Percentiles rank a stretch among this genome's conserved stretches.
Evolutionary conservation across 2,888 invertebrate genomes (phyloP).

Genomic region (Tipula helvola): DNA sequence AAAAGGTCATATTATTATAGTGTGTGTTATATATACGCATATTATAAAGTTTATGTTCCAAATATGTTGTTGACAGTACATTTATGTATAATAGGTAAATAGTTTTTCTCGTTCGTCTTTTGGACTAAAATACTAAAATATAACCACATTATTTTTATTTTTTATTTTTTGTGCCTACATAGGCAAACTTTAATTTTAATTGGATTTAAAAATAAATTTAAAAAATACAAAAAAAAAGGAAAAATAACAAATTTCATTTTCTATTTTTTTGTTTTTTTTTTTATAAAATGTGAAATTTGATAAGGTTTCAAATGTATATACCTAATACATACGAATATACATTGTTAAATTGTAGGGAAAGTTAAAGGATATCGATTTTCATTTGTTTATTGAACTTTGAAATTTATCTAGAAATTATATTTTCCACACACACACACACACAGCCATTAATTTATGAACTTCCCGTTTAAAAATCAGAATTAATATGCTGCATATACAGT

Average conservation of each 20-base stretch:
- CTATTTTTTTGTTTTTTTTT: background rate
- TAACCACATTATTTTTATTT: background rate
- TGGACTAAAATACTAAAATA: background rate
- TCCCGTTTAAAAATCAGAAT: background rate
- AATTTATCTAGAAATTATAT: background rate
- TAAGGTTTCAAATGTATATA: background rate
- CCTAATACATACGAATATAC: background rate
- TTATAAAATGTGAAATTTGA: background rate
- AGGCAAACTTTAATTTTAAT: background rate
- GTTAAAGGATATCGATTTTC: background rate
- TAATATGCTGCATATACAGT: background rate
- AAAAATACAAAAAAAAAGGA: background rate
- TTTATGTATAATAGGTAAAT: background rate
- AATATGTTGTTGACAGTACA: constrained; percentile 4
- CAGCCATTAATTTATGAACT: background rate
- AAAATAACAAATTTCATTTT: background rate
- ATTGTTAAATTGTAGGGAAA: background rate
- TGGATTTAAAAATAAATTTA: background rate
- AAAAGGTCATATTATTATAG: background rate
- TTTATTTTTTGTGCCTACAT: background rate
- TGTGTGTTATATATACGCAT: background rate
- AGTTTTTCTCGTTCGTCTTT: background rate
- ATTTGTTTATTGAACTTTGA: constrained; percentile 4
- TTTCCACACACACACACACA: background rate
- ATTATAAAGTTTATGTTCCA: background rate